Percentiles rank a stretch among this genome's conserved stretches.
Evolutionary conservation across 2,113 vertebrate species (phyloP).

Genomic region (Mellivora capensis): DNA sequence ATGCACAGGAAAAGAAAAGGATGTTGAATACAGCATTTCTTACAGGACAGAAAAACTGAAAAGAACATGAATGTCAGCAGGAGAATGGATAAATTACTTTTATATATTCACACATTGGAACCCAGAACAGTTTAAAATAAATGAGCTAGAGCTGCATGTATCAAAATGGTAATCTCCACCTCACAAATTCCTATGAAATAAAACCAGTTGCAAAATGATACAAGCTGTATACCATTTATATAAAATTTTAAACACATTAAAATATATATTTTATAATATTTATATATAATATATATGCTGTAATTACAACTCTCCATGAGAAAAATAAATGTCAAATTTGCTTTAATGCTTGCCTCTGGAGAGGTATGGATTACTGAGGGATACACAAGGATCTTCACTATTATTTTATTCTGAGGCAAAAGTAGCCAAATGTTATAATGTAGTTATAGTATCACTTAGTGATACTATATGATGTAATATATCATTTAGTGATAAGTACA

Average conservation of each 20-base stretch:
- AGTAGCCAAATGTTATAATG: not conserved
- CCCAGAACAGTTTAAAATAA: not conserved
- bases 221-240: not conserved
- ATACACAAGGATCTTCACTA: not conserved
- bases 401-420: not conserved
- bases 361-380: not conserved
- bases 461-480: too few species aligned
- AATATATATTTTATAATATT: not conserved
- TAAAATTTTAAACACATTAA: not conserved
- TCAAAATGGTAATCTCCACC: not conserved
- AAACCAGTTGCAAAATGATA: not conserved
- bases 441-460: not conserved
- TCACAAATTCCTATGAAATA: not conserved
- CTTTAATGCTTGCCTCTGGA: not conserved
- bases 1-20: not conserved
- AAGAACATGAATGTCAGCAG: not conserved
- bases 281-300: not conserved
- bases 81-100: not conserved
- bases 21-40: not conserved
- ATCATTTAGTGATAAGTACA: not conserved
- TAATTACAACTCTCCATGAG: not conserved
- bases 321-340: not conserved
- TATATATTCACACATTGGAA: not conserved
- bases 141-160: not conserved
- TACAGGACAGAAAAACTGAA: not conserved